A percentile compares a stretch with the other conserved stretches of the same genome.
These are phyloP conservation scores for Doris montereyensis DNA, from an alignment of 2,888 invertebrate species.

Conservation along the genomic window DNA sequence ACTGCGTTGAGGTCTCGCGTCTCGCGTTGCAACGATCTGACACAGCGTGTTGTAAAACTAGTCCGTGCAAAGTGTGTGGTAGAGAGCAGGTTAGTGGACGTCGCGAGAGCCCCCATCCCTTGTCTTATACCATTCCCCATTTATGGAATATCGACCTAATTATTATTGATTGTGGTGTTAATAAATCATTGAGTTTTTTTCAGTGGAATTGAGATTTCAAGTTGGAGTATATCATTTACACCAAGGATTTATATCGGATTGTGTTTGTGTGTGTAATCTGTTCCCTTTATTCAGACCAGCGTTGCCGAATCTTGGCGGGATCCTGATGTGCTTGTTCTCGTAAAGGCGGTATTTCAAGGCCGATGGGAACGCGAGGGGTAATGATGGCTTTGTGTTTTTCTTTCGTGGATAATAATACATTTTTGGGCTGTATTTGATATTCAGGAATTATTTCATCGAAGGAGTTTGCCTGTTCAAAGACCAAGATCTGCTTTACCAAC, in stretches of 20 bases:
- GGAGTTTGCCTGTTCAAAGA: no score
- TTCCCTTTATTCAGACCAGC: slow-evolving; percentile 9
- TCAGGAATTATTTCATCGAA: not conserved
- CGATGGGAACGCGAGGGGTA: slow-evolving; percentile 28
- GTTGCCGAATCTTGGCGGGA: slow-evolving; percentile 36
- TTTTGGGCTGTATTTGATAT: not conserved
- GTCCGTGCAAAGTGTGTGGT: slow-evolving; percentile 57
- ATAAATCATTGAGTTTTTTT: not conserved
- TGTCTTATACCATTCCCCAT: not conserved
- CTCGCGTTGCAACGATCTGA: not conserved
- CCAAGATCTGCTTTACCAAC: no score
- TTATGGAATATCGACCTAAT: not conserved
- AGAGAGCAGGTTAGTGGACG: slow-evolving; percentile 64
- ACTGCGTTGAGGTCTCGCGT: slow-evolving; percentile 53
- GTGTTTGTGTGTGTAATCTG: slow-evolving; percentile 12
- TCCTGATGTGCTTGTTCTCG: slow-evolving; percentile 9
- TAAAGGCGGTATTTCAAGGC: slow-evolving; percentile 20
- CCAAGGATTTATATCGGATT: slow-evolving; percentile 17
- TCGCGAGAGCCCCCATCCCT: slow-evolving; percentile 53
- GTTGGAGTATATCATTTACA: not conserved
- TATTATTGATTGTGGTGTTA: not conserved
- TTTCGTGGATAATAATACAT: not conserved
- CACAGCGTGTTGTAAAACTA: slow-evolving; percentile 53
- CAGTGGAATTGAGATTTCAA: no score
- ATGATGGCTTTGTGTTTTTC: slow-evolving; percentile 34